Percentiles rank a stretch among this genome's conserved stretches.
phyloP scores from a whole-genome alignment of 2,888 invertebrate genomes.

The Zygogramma bicolorata region DNA sequence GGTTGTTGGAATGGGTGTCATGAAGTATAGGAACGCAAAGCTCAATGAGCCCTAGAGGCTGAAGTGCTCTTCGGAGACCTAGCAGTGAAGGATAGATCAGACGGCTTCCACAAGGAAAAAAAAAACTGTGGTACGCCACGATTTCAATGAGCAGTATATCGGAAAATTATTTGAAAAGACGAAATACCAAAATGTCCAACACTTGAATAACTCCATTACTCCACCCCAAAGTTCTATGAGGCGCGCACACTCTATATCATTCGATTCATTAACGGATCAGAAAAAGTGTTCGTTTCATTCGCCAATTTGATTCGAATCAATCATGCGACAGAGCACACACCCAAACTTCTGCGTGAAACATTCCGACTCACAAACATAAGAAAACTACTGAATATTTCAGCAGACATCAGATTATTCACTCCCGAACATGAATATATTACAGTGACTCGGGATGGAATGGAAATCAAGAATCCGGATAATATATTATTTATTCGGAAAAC shows the following conservation, averaged over 20 bases:
- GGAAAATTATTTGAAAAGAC: too few relatives aligned
- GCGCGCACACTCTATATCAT: neutral
- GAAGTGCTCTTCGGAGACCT: too few relatives aligned
- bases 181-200: too few relatives aligned
- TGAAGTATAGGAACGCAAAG: too few relatives aligned
- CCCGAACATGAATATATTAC: neutral
- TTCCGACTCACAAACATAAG: neutral
- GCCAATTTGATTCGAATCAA: neutral
- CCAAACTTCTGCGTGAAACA: neutral
- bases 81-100: too few relatives aligned
- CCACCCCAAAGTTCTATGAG: too few relatives aligned
- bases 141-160: too few relatives aligned
- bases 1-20: too few relatives aligned
- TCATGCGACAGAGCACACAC: neutral
- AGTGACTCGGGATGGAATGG: constrained; percentile 23
- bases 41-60: too few relatives aligned
- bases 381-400: constrained; percentile 10
- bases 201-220: too few relatives aligned
- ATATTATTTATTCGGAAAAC: constrained; percentile 28
- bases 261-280: neutral
- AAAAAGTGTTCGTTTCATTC: neutral
- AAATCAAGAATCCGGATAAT: constrained; percentile 40
- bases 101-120: too few relatives aligned
- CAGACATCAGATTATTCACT: neutral
- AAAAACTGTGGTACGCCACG: too few relatives aligned